Evolutionary conservation across 2,797 vertebrate genomes (phyloP), one percentile per base, ranked within the genome.

Genomic region (Esox lucius): DNA sequence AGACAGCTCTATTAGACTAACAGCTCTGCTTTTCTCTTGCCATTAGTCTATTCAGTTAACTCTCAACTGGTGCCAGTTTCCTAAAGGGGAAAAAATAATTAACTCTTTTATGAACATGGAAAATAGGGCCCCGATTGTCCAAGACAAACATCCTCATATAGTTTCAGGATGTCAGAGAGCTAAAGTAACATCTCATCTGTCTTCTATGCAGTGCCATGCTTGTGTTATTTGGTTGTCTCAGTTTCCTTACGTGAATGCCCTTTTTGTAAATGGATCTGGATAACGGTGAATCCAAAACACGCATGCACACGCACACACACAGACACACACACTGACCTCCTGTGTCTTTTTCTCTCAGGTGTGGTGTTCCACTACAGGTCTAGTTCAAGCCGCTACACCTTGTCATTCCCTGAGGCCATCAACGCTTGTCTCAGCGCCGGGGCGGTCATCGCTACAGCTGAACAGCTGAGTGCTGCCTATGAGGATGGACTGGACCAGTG

Each of bases 351-450:
- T 49, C 39, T 35, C 56, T 78, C 88, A 99, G 97, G 97, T 69
- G 97, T 97, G 16, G 96, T 98, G 13, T 99, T 99, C 89, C 97
- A 98, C 89, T 99, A 99, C 80, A 91, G 97, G 71, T 84, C 94
- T 0, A 84, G 86, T 9, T 89, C 65, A 19, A 95, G 94, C 87
- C 95, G 97, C 28, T 99, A 98, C 78, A 92, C 89, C 0, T 85
- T 99, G 84, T 91, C 94, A 67, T 98, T 96, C 56, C 87, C 89
- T 0, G 70, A 26, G 2, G 97, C 97, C 0, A 85, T 86, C 62
- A 86, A 91, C 70, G 91, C 93, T 24, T 99, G 97, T 74, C 53
- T 46, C 13, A 68, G 90, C 0, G 87, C 92, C 0, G 95, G 92
- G 0, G 96, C 95, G 0, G 70, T 91, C 75, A 95, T 99, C n/a